Conservation (phyloP, 2,113 vertebrate genomes). For the Romanogobio albipinnatus region DNA sequence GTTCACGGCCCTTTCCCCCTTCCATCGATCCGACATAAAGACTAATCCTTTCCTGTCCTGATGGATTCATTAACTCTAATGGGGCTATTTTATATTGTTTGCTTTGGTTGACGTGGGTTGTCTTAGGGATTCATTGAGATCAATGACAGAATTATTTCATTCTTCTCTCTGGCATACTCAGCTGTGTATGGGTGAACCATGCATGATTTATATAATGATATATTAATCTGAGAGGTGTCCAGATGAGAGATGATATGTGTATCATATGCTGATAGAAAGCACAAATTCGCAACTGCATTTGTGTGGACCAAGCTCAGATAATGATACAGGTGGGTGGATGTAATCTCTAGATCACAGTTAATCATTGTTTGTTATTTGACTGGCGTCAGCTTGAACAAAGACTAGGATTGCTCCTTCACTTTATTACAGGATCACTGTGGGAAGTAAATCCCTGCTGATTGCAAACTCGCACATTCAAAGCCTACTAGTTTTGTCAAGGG, state of each 20-base stretch:
- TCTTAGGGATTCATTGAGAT: slow-evolving; percentile 76
- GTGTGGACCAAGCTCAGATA: not conserved
- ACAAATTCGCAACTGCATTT: not conserved
- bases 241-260: not conserved
- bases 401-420: not conserved
- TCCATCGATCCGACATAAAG: slow-evolving; percentile 75
- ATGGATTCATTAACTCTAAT: slow-evolving; percentile 85
- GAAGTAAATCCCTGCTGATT: not conserved
- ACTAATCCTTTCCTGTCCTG: slow-evolving; percentile 76
- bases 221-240: slow-evolving; percentile 21
- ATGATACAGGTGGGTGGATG: not conserved
- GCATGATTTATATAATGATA: slow-evolving; percentile 11
- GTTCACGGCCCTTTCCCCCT: slow-evolving; percentile 56
- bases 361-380: slow-evolving; percentile 22
- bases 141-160: slow-evolving; percentile 69
- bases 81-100: slow-evolving; percentile 83
- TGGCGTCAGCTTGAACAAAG: slow-evolving; percentile 7
- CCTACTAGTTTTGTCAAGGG: not conserved
- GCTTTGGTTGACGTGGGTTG: slow-evolving; percentile 74
- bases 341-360: slow-evolving; percentile 4
- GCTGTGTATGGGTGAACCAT: slow-evolving; percentile 2
- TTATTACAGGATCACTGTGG: not conserved
- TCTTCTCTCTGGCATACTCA: slow-evolving; percentile 37
- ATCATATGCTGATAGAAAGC: not conserved
- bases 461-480: not conserved